Percentiles rank a stretch among this genome's conserved stretches.
Conservation (phyloP, 2,888 invertebrate species). For the Conchocele bisecta region DNA sequence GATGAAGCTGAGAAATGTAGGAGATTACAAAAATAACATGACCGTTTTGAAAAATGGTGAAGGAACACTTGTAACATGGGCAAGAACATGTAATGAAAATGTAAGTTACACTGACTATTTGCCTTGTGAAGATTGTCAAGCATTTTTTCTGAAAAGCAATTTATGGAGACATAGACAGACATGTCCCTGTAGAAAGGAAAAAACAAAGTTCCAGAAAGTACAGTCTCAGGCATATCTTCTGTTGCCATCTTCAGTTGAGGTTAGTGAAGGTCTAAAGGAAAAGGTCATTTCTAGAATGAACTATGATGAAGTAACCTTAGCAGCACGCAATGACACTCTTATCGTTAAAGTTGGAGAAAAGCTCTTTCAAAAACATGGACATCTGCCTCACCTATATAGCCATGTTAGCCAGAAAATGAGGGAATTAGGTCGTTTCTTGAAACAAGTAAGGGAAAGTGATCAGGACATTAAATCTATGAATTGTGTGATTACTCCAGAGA, state of each 20-base stretch:
- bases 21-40: conserved; percentile 12
- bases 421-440: conserved; percentile 23
- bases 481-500: conserved; percentile 7
- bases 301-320: conserved; percentile 26
- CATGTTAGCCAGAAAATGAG: conserved; percentile 24
- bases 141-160: conserved; percentile 9
- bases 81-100: conserved; percentile 17
- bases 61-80: conserved; percentile 18
- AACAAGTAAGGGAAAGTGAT: conserved; percentile 2
- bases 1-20: conserved; percentile 19
- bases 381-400: conserved; percentile 2
- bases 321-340: conserved; percentile 18
- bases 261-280: conserved; percentile 16
- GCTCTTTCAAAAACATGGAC: conserved; percentile 17
- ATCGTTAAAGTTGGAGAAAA: too few species aligned
- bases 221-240: conserved; percentile 23
- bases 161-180: conserved; percentile 25
- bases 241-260: conserved; percentile 9
- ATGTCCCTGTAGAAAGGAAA: conserved; percentile 9
- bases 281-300: conserved; percentile 24
- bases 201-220: conserved; percentile 10
- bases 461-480: neutral
- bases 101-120: conserved; percentile 14
- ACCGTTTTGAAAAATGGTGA: conserved; percentile 19
- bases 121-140: conserved; percentile 18